Percentiles rank a stretch among this genome's conserved stretches.
phyloP scores from a whole-genome alignment of 2,113 vertebrate species.

The Balaenoptera acutorostrata region DNA sequence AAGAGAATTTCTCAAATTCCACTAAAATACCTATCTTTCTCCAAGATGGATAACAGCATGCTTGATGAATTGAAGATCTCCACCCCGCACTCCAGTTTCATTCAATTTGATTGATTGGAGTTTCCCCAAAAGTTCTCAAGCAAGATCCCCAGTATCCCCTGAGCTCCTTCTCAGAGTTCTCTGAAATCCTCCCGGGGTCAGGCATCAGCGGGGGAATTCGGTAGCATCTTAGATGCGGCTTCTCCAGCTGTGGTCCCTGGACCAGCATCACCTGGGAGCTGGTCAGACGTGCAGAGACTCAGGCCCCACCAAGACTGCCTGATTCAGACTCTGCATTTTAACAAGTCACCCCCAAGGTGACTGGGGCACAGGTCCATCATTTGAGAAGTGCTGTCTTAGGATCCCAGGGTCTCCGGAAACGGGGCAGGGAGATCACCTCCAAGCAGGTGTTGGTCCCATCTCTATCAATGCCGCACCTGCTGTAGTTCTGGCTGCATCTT shows the following conservation, averaged over 20 bases:
- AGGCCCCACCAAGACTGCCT: background rate
- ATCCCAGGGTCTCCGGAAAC: background rate
- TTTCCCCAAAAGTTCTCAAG: background rate
- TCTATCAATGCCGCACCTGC: background rate
- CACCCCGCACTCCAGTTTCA: fast-evolving
- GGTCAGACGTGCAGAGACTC: background rate
- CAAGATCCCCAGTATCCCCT: background rate
- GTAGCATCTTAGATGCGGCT: background rate
- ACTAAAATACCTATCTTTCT: background rate
- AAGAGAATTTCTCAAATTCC: background rate
- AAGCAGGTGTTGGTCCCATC: too few relatives aligned
- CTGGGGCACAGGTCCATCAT: fast-evolving
- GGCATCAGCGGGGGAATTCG: too few relatives aligned
- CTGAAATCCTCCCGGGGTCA: too few relatives aligned
- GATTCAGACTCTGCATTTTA: background rate
- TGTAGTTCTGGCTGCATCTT: background rate
- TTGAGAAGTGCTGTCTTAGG: background rate
- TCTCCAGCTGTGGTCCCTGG: background rate
- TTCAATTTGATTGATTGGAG: background rate
- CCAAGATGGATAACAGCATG: background rate
- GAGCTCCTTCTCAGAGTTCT: background rate
- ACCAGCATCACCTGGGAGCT: background rate
- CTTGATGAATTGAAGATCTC: too few relatives aligned
- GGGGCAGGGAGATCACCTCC: background rate
- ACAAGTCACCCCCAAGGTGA: background rate